Percentiles rank a stretch among this genome's conserved stretches.
Evolutionary conservation across 1,140 invertebrate species (phyloP).

Genomic region (Steinernema feltiae): DNA sequence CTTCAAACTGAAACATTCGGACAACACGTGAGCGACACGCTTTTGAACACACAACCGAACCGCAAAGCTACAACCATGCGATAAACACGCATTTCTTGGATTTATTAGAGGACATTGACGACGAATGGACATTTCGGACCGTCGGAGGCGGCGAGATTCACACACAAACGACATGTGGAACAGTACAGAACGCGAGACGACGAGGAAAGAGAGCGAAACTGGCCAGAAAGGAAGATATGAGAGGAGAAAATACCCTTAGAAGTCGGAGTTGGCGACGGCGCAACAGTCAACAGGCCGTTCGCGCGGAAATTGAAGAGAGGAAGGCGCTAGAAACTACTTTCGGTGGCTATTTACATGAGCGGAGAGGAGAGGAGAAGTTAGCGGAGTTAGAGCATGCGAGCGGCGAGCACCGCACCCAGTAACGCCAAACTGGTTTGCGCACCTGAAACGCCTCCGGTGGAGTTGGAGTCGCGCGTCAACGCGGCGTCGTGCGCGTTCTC

Average conservation of each 20-base stretch:
- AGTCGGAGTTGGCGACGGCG: neutral
- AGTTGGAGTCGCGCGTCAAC: conserved; percentile 1
- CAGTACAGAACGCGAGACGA: neutral
- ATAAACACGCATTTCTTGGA: too few relatives aligned
- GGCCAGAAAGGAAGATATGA: neutral
- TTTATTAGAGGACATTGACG: too few relatives aligned
- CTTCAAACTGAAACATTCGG: too few relatives aligned
- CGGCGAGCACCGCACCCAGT: neutral
- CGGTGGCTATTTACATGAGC: conserved; percentile 9
- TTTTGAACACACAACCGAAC: too few relatives aligned
- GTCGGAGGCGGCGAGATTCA: neutral
- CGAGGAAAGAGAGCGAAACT: neutral
- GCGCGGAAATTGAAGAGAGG: neutral
- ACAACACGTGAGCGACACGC: too few relatives aligned
- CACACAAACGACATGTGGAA: neutral
- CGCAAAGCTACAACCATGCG: too few relatives aligned
- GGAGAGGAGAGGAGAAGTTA: neutral
- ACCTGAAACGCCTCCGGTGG: conserved; percentile 7
- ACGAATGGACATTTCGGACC: too few relatives aligned
- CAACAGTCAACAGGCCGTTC: conserved; percentile 7
- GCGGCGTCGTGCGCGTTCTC: neutral
- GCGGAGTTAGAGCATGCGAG: neutral
- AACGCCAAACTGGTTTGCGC: neutral
- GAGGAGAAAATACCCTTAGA: neutral
- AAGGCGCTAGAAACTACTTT: neutral